phyloP scores from a whole-genome alignment of 2,113 vertebrate genomes.

The Orthochromis malagaraziensis region DNA sequence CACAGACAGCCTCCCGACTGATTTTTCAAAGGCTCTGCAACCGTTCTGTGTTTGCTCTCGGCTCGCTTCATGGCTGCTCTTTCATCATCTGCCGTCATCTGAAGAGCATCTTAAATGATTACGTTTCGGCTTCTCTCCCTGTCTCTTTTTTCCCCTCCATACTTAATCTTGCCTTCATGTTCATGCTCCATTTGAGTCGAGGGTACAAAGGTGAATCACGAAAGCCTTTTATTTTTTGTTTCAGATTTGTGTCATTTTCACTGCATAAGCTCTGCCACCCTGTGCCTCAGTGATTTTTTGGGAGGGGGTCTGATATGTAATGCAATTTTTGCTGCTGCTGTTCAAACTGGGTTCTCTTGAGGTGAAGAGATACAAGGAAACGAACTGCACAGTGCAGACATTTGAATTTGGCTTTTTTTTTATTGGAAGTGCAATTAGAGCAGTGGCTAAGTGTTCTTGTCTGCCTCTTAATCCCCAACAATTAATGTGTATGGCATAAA shows the following conservation, averaged over 20 bases:
- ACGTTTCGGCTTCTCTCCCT: conserved; percentile 11
- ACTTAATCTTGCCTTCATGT: conserved; percentile 50
- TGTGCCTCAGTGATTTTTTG: not conserved
- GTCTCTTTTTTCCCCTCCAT: not conserved
- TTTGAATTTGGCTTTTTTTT: not conserved
- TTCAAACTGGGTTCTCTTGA: conserved; percentile 1
- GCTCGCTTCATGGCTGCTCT: conserved; percentile 19
- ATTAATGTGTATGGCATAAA: conserved; percentile 53
- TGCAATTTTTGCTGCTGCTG: conserved; percentile 1
- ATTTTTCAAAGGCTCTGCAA: conserved; percentile 48
- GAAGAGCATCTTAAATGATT: conserved; percentile 61
- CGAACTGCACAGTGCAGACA: not conserved
- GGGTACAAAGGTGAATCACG: conserved; percentile 52
- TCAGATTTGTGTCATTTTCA: conserved; percentile 56
- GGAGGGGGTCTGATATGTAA: not conserved
- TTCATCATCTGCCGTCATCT: conserved; percentile 59
- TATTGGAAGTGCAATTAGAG: conserved; percentile 41
- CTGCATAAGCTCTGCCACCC: conserved; percentile 23
- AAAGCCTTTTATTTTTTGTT: conserved; percentile 41
- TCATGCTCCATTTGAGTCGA: conserved; percentile 34
- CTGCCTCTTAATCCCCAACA: conserved; percentile 55
- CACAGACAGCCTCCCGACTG: conserved; percentile 10
- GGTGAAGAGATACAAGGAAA: not conserved
- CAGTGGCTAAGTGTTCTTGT: conserved; percentile 40
- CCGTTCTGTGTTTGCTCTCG: conserved; percentile 22